phyloP scores from a whole-genome alignment of 2,113 vertebrate species.

The Dromaius novaehollandiae region DNA sequence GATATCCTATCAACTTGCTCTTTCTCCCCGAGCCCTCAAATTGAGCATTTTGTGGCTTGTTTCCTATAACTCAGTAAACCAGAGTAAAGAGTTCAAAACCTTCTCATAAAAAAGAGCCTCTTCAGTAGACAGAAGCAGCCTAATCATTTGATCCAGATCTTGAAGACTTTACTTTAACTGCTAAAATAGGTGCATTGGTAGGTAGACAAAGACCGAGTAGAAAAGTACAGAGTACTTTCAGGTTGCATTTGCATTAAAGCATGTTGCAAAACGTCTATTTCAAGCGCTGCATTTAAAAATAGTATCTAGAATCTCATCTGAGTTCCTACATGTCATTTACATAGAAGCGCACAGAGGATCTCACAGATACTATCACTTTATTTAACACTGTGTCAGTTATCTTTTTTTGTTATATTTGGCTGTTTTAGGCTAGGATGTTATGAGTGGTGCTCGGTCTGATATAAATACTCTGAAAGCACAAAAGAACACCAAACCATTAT shows the following conservation, averaged over 20 bases:
- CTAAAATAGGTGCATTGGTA: not conserved
- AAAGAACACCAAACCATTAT: not conserved
- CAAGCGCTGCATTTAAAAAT: not conserved
- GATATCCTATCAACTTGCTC: not conserved
- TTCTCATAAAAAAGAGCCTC: not conserved
- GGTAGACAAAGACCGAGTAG: not conserved
- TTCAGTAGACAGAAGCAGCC: not conserved
- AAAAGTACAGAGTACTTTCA: not conserved
- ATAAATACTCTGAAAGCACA: not conserved
- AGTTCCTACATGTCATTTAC: not conserved
- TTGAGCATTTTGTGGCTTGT: not conserved
- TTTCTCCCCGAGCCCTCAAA: not conserved
- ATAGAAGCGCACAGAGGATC: accelerated
- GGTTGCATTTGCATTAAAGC: not conserved
- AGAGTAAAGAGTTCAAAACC: not conserved
- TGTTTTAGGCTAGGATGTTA: not conserved
- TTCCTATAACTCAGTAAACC: not conserved
- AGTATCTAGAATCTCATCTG: not conserved
- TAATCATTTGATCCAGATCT: not conserved
- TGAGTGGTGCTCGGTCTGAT: not conserved
- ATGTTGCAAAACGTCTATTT: not conserved
- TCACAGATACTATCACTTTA: not conserved
- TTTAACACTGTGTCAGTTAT: not conserved
- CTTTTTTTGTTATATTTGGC: not conserved
- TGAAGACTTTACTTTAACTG: not conserved